A percentile compares a stretch with the other conserved stretches of the same genome.
Conservation (phyloP, 2,113 vertebrate species). For the Saccopteryx leptura region DNA sequence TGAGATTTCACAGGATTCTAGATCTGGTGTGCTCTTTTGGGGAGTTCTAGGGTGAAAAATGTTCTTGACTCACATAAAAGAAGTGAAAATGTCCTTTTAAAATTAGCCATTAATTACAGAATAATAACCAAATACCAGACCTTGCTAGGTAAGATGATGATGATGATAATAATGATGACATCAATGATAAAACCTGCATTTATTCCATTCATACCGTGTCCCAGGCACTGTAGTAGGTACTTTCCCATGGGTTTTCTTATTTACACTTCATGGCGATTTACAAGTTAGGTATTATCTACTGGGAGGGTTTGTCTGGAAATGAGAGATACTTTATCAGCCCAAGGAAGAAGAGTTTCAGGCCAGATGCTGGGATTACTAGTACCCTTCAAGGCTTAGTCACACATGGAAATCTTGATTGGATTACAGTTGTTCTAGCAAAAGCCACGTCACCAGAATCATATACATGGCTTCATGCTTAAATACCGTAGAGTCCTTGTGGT, state of each 20-base stretch:
- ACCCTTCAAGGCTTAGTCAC: neutral
- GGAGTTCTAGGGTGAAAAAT: neutral
- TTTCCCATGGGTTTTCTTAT: neutral
- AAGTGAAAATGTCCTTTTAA: neutral
- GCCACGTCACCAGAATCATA: neutral
- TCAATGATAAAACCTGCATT: neutral
- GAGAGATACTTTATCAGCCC: neutral
- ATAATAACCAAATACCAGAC: neutral
- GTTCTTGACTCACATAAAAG: neutral
- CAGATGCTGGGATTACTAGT: neutral
- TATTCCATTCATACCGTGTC: neutral
- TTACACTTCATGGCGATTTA: neutral
- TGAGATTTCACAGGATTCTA: conserved; percentile 20
- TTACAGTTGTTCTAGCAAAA: neutral
- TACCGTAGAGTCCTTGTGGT: neutral
- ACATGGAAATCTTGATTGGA: neutral
- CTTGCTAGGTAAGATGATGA: neutral
- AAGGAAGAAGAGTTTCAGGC: neutral
- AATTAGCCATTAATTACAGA: neutral
- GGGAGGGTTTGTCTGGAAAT: neutral
- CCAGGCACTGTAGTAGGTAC: neutral
- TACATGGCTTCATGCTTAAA: neutral
- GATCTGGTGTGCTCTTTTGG: neutral
- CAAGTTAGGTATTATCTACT: neutral
- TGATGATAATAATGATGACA: neutral